Evolutionary conservation across 1,140 invertebrate genomes (phyloP), one percentile per base, ranked within the genome.

Genomic region (Eriocheir sinensis): DNA sequence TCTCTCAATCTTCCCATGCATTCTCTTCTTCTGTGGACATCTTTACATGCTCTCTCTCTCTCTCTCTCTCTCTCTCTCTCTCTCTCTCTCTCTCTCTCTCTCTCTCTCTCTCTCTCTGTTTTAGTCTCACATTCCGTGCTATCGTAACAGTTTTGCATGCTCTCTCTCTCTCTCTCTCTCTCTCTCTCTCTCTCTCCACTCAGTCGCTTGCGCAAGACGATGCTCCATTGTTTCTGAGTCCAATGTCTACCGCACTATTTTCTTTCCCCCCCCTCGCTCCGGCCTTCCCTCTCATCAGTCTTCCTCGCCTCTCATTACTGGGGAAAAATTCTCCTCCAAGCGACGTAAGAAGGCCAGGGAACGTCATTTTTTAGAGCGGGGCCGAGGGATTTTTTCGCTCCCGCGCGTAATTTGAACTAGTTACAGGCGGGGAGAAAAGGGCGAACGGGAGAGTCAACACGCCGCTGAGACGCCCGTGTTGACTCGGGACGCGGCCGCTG

Each of bases 111-210:
- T 86, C 36, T 44, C 41, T 38, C 9, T 86, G n/a, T n/a, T n/a
- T n/a, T n/a, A n/a, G n/a, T n/a, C n/a, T n/a, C n/a, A n/a, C n/a
- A n/a, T n/a, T n/a, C n/a, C n/a, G n/a, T n/a, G n/a, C n/a, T n/a
- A n/a, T n/a, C n/a, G n/a, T n/a, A n/a, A 48, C 15, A 15, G 4
- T 15, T 48, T 4, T 48, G 15, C 15, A 48, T n/a, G n/a, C n/a
- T n/a, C n/a, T n/a, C n/a, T n/a, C n/a, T 48, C 44, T 48, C 80
- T 83, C 80, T 36, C 85, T 86, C 41, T 44, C 85, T 40, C 36
- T 44, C 85, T 86, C 36, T 44, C 41, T 38, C 9, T 86, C n/a
- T n/a, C n/a, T n/a, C n/a, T n/a, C n/a, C n/a, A n/a, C n/a, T n/a
- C n/a, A n/a, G n/a, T n/a, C n/a, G n/a, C n/a, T n/a, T 27, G 38